These are phyloP conservation scores for Emydocephalus ijimae DNA, from an alignment of 2,113 vertebrate genomes.

Conservation along the genomic window DNA sequence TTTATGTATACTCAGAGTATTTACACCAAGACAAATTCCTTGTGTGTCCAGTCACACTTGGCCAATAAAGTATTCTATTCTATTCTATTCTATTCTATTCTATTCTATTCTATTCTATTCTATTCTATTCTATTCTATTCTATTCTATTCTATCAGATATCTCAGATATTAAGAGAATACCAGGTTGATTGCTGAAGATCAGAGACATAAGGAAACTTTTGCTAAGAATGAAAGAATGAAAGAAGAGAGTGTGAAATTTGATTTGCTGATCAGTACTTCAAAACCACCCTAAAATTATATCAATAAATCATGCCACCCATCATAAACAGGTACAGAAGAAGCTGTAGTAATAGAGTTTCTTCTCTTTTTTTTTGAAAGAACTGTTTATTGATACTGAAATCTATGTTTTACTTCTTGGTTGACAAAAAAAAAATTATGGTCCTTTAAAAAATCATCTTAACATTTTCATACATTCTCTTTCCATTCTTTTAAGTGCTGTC, in stretches of 20 bases:
- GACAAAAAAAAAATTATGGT: conserved; percentile 67
- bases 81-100: too few species aligned
- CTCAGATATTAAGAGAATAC: background rate
- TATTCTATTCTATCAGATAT: background rate
- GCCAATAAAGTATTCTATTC: too few species aligned
- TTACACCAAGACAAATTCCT: too few species aligned
- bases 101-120: too few species aligned
- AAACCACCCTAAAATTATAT: background rate
- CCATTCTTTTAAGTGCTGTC: background rate
- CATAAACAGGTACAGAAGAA: background rate
- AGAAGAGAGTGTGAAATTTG: background rate
- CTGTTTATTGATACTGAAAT: conserved; percentile 72
- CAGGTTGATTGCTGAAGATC: background rate
- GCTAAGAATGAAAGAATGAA: background rate
- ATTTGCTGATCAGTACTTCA: background rate
- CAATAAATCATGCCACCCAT: background rate
- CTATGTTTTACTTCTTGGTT: conserved; percentile 45
- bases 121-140: too few species aligned
- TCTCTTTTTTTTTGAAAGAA: conserved; percentile 56
- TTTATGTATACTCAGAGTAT: too few species aligned
- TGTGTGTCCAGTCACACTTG: too few species aligned
- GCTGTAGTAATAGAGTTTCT: background rate
- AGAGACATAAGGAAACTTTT: background rate
- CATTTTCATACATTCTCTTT: accelerated
- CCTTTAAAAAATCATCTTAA: conserved; percentile 64